Conservation (phyloP, 92 coral and sea anemone species). For the Umimayanthus kanabou region DNA sequence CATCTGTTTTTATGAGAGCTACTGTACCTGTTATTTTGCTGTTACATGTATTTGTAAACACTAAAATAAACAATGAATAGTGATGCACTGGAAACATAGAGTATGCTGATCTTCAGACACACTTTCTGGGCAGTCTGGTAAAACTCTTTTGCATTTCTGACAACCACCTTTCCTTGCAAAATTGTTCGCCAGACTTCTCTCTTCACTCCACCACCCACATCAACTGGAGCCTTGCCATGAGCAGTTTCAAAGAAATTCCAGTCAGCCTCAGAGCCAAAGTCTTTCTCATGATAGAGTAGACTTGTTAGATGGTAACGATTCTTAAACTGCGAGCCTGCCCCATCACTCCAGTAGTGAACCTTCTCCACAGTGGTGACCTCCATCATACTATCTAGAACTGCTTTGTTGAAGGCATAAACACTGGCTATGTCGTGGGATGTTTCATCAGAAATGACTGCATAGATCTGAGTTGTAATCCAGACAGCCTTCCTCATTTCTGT, state of each 20-base stretch:
- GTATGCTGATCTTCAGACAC: constrained; percentile 12
- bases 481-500: background rate
- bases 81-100: constrained; percentile 2
- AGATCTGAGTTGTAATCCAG: background rate
- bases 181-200: constrained; percentile 59
- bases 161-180: constrained; percentile 42
- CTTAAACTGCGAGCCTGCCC: constrained; percentile 60
- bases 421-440: background rate
- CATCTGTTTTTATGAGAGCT: too few species aligned
- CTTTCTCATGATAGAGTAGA: constrained; percentile 46
- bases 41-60: too few species aligned
- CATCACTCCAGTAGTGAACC: constrained; percentile 65
- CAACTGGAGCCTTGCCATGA: constrained; percentile 60
- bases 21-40: too few species aligned
- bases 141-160: constrained; percentile 42
- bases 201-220: constrained; percentile 58
- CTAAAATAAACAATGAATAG: too few species aligned
- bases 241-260: constrained; percentile 64
- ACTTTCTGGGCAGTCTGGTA: background rate
- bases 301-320: constrained; percentile 49
- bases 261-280: constrained; percentile 43
- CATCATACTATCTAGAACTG: background rate
- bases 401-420: background rate
- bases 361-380: constrained; percentile 8
- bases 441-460: background rate